Evolutionary conservation across 30 jellyfish, hydroid and myxozoan genomes (phyloP).

Genomic region (Cassiopea xamachana): DNA sequence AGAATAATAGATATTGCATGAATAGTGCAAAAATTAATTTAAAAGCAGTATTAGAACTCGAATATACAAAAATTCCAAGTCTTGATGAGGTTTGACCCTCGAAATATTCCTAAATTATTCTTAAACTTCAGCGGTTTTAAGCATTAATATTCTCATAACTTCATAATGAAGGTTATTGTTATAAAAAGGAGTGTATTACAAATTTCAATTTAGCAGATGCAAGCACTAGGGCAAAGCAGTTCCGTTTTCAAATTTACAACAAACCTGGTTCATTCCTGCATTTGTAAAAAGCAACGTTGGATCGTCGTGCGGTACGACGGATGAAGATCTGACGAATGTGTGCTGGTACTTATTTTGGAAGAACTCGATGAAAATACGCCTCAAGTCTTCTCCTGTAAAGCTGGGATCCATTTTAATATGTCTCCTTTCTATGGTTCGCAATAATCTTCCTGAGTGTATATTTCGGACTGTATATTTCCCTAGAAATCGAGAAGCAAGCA

Average conservation of each 20-base stretch:
- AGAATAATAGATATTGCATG: too few species aligned
- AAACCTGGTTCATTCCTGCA: constrained; percentile 99
- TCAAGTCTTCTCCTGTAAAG: constrained; percentile 72
- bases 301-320: constrained; percentile 99
- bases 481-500: neutral
- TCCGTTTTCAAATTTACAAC: neutral
- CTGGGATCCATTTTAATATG: constrained; percentile 59
- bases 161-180: too few species aligned
- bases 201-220: neutral
- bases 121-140: too few species aligned
- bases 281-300: constrained; percentile 98
- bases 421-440: neutral
- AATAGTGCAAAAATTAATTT: too few species aligned
- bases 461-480: neutral
- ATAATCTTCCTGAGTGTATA: neutral
- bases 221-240: neutral
- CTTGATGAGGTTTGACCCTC: too few species aligned
- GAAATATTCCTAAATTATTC: too few species aligned
- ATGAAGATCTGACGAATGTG: constrained; percentile 92
- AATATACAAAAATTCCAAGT: too few species aligned
- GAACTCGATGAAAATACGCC: constrained; percentile 88
- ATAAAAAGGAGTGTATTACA: too few species aligned
- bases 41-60: too few species aligned
- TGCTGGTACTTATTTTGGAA: constrained; percentile 86
- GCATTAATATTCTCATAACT: too few species aligned